phyloP scores from a whole-genome alignment of 2,888 invertebrate genomes.

The Epistrophe eligans region DNA sequence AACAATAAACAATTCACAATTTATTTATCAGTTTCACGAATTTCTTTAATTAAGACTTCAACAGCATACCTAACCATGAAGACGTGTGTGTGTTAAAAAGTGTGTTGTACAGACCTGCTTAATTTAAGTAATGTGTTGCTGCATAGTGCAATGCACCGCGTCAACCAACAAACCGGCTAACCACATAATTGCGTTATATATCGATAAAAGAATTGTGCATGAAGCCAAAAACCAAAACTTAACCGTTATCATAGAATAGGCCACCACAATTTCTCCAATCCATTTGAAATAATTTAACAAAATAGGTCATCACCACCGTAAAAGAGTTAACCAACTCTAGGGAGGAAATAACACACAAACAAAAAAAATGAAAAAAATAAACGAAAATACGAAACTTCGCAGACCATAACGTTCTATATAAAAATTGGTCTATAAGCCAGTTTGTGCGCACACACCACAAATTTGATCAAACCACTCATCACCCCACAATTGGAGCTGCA shows the following conservation, averaged over 20 bases:
- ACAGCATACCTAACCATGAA: slow-evolving; percentile 7
- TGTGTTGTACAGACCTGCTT: not conserved
- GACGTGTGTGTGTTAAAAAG: not conserved
- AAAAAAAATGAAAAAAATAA: not conserved
- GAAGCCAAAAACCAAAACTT: slow-evolving; percentile 63
- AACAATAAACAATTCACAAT: slow-evolving; percentile 68
- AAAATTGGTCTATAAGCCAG: slow-evolving; percentile 48
- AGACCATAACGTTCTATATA: slow-evolving; percentile 71
- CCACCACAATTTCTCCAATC: slow-evolving; percentile 67
- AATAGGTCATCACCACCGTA: slow-evolving; percentile 72
- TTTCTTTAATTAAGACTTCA: slow-evolving; percentile 62
- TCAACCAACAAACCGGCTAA: slow-evolving; percentile 31
- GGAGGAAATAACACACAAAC: slow-evolving; percentile 47
- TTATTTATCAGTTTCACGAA: slow-evolving; percentile 55
- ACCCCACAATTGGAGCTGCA: slow-evolving; percentile 64
- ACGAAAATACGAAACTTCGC: slow-evolving; percentile 48
- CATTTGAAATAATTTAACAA: slow-evolving; percentile 40
- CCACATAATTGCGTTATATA: slow-evolving; percentile 40
- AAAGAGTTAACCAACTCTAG: slow-evolving; percentile 39
- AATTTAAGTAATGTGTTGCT: not conserved
- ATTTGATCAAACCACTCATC: slow-evolving; percentile 67
- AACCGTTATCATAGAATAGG: slow-evolving; percentile 58
- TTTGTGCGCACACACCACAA: slow-evolving; percentile 36
- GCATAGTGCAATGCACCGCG: slow-evolving; percentile 59
- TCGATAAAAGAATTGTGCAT: slow-evolving; percentile 55